Evolutionary conservation across 1,140 invertebrate species (phyloP), one percentile per base, ranked within the genome.

Genomic region (Temnothorax nylanderi): DNA sequence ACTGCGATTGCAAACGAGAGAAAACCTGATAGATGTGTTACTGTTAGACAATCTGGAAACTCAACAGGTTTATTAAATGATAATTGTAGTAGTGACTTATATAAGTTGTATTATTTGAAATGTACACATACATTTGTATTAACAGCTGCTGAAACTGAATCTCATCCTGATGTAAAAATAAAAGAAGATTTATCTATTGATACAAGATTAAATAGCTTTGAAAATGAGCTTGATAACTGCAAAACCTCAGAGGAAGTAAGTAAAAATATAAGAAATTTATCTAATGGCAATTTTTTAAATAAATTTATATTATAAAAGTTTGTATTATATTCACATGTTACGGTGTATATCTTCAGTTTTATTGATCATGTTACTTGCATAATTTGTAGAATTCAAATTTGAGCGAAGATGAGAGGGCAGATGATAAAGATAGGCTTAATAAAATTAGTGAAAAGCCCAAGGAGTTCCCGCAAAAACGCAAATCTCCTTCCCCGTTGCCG

Each of bases 1-100:
- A 95, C 96, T 81, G 94, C 94, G 58, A 94, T 93, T 60, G 95
- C 95, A 54, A 96, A 96, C 94, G 94, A 95, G 72, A 95, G 93
- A 54, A 93, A 95, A 88, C 93, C 94, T 82, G 41, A 69, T 54
- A 67, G 32, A 3, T 32, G 18, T 16, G 6, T 34, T 78, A 64
- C 26, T 64, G 6, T 47, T 80, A 44, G 8, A 49, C 54, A 10
- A 32, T 75, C 18, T 51, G 54, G 5, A 26, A 75, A 75, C 11
- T 26, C 44, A 3, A 60, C 54, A 84, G 54, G 69, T 74, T 74
- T 10, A 44, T 69, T 26, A 21, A 82, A 60, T 82, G n/a, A 58
- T 74, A 74, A 62, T 49, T 74, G n/a, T 37, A 16, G 71, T 18
- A 1, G 32, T 44, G 10, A 18, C 21, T 7, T 21, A 18, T 54